Conservation (phyloP, 2,888 invertebrate species). For the Yponomeuta malinellus region DNA sequence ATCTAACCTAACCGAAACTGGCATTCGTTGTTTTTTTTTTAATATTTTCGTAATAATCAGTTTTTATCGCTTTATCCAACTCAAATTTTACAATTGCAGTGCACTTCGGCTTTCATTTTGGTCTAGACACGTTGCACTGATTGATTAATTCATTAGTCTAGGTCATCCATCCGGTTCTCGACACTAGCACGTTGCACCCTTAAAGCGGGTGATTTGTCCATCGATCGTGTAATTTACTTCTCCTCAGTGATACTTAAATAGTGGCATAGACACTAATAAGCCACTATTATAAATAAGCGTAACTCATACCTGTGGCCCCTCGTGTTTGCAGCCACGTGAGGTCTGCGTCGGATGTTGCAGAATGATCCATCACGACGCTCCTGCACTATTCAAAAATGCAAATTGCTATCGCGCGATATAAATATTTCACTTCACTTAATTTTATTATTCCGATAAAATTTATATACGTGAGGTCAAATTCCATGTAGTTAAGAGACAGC, state of each 20-base stretch:
- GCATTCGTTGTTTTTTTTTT: too few species aligned
- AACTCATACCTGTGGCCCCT: not conserved
- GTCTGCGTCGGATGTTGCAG: not conserved
- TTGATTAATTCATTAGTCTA: not conserved
- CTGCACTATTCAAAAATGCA: not conserved
- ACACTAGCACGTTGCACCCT: not conserved
- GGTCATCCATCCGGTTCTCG: not conserved
- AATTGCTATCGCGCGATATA: not conserved
- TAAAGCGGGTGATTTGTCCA: not conserved
- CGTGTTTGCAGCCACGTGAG: not conserved
- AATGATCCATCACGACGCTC: not conserved
- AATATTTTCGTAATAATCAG: too few species aligned
- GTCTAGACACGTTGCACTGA: not conserved
- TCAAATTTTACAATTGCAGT: too few species aligned
- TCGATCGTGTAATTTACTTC: not conserved
- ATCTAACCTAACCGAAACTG: too few species aligned
- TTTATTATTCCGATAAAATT: not conserved
- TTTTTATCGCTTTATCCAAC: too few species aligned
- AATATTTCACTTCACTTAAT: not conserved
- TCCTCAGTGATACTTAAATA: not conserved
- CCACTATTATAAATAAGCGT: not conserved
- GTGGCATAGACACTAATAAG: not conserved
- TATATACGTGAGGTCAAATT: not conserved
- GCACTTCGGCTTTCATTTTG: too few species aligned
- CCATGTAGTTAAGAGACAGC: not conserved